Base-by-base conservation (phyloP, 2,797 vertebrate species). In the Distichodus sexfasciatus region DNA sequence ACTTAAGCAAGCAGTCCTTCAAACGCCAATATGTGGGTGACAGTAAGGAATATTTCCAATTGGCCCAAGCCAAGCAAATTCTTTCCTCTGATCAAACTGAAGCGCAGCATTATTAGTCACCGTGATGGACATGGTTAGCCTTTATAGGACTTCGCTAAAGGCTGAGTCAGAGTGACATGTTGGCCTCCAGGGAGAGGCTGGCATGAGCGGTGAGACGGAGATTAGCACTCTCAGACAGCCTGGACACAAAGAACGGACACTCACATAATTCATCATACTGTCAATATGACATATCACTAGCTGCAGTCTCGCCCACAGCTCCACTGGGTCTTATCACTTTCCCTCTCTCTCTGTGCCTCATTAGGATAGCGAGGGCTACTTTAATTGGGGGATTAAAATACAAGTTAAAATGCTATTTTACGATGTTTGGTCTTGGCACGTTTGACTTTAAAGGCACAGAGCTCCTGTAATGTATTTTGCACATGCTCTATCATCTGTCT, bases 231-330 rank as follows among this genome's bases (percentile, higher is more conserved):
- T 59, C 66, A 84, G 82, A 84, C 63, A 71, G 58, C 72, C 60
- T 15, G 57, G 75, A 80, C 57, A 72, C 57, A 60, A 66, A 72
- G 48, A 57, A 72, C 41, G 48, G 44, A 58, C 19, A 23, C 63
- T 55, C 63, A 84, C 80, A 83, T 87, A 86, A 84, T 83, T 89
- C 76, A 81, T 79, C 72, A 74, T 74, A 74, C 78, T 85, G 87
- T 85, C 89, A 87, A 65, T 76, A 79, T 88, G 85, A 90, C 78
- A 75, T 73, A 86, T 87, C 79, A 74, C 83, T 51, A 17, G 41
- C 41, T 47, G 59, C 69, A 71, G 41, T 66, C n/a, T n/a, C n/a
- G n/a, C n/a, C n/a, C n/a, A 29, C 12, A 19, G 33, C 36, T 47
- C 44, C 40, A 35, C 50, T 12, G 36, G 62, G 54, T 24, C 61